Evolutionary conservation across 2,888 invertebrate genomes (phyloP).

Genomic region (Bimastos eiseni): DNA sequence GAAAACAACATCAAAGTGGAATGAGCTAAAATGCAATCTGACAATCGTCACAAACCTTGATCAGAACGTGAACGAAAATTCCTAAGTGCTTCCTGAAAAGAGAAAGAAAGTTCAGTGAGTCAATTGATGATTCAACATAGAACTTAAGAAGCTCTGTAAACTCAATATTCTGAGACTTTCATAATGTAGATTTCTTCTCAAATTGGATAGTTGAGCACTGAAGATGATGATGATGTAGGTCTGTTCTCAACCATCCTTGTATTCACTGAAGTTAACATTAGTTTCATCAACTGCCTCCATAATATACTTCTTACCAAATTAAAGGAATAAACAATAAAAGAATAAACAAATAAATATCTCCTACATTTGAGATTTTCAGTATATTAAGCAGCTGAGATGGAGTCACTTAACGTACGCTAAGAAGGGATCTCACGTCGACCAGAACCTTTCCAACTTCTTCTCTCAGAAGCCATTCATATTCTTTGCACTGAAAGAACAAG

Average conservation of each 20-base stretch:
- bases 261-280: too few species aligned
- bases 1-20: background rate
- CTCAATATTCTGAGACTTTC: background rate
- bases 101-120: background rate
- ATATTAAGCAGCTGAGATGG: background rate
- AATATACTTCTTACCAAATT: too few species aligned
- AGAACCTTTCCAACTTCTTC: constrained; percentile 37
- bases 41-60: background rate
- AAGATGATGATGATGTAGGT: background rate
- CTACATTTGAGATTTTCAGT: too few species aligned
- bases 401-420: constrained; percentile 25
- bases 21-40: too few species aligned
- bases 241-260: too few species aligned
- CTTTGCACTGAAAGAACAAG: constrained; percentile 30
- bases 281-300: too few species aligned
- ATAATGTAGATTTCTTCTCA: background rate
- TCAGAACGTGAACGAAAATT: background rate
- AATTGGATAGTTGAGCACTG: background rate
- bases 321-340: too few species aligned
- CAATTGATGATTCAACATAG: background rate
- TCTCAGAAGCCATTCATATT: constrained; percentile 36
- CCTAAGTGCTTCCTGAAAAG: constrained; percentile 6
- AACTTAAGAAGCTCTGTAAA: background rate
- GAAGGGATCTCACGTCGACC: constrained; percentile 25
- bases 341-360: too few species aligned